Evolutionary conservation across 2,797 vertebrate genomes (phyloP), one percentile per base, ranked within the genome.

Genomic region (Dallia pectoralis): DNA sequence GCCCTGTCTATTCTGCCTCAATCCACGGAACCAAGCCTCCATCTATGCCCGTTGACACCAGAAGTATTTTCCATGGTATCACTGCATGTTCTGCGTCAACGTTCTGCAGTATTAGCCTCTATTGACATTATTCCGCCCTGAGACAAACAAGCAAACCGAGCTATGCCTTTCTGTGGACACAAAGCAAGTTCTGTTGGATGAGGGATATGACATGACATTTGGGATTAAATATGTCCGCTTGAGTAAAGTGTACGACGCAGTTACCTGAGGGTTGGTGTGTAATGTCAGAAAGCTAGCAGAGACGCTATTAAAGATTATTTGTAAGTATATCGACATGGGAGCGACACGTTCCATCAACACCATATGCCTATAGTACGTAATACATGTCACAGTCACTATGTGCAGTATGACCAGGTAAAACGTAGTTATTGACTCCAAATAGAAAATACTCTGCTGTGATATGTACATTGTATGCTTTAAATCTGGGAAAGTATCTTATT

Each of bases 151-250:
- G 27, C n/a, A 8, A 30, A 64, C 18, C 32, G 9, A 32, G 30
- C 16, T 72, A 85, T 79, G 62, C 30, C 40, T 70, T 74, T 29
- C 83, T 64, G 29, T 30, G 6, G 30, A 64, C 83, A 72, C 53
- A 62, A 14, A 14, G 19, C 40, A 69, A 53, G 29, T 77, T 77
- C 11, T 51, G 4, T 40, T 67, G 70, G 76, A 65, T 44, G 72
- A 51, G 81, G 79, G 72, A 32, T 75, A 77, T 69, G 48, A 73
- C 74, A 84, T 85, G 84, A 88, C 84, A 82, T 88, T 83, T 76
- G 77, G 73, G 67, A 87, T 89, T 83, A 70, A 75, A 86, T 87
- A 87, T 84, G 77, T 84, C 82, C 85, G 86, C 82, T 82, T n/a
- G 64, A 82, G 84, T 77, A 85, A 75, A 88, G 84, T 78, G 75